Evolutionary conservation across 1,140 invertebrate species (phyloP).

Genomic region (Achroia grisella): DNA sequence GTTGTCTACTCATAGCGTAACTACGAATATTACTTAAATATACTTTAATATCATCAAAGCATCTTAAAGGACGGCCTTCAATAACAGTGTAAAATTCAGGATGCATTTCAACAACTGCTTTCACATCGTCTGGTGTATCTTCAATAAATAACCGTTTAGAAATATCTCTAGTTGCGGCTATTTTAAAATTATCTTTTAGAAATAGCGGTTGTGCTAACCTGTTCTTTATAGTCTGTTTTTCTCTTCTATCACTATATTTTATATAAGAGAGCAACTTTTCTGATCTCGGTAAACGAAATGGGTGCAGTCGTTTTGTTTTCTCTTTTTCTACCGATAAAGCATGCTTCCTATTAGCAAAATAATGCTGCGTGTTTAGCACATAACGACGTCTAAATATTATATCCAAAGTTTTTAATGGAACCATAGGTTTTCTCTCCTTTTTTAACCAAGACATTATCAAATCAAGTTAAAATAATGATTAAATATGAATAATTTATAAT

Average conservation of each 20-base stretch:
- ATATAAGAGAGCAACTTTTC: constrained; percentile 64
- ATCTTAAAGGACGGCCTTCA: constrained; percentile 73
- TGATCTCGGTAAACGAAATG: constrained; percentile 45
- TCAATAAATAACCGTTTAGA: constrained; percentile 55
- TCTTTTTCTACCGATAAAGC: constrained; percentile 21
- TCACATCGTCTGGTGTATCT: constrained; percentile 54
- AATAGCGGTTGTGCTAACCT: constrained; percentile 43
- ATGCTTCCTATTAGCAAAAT: constrained; percentile 57
- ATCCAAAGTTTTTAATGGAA: constrained; percentile 59
- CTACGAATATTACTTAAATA: constrained; percentile 75
- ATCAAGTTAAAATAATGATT: constrained; percentile 8
- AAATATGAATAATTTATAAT: too few relatives aligned
- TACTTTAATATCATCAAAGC: constrained; percentile 73
- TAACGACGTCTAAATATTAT: constrained; percentile 58
- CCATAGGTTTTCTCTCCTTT: constrained; percentile 51
- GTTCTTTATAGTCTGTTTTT: constrained; percentile 34
- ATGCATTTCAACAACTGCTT: constrained; percentile 76
- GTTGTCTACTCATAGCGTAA: constrained; percentile 73
- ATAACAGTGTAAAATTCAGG: constrained; percentile 78
- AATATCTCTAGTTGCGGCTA: constrained; percentile 55
- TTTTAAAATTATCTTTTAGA: constrained; percentile 54
- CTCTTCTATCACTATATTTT: constrained; percentile 58
- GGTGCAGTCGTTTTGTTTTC: constrained; percentile 21
- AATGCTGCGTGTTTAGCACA: constrained; percentile 57
- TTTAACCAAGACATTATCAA: constrained; percentile 47